Evolutionary conservation across 2,888 invertebrate species (phyloP), one percentile per base, ranked within the genome.

Genomic region (Pocota personata): DNA sequence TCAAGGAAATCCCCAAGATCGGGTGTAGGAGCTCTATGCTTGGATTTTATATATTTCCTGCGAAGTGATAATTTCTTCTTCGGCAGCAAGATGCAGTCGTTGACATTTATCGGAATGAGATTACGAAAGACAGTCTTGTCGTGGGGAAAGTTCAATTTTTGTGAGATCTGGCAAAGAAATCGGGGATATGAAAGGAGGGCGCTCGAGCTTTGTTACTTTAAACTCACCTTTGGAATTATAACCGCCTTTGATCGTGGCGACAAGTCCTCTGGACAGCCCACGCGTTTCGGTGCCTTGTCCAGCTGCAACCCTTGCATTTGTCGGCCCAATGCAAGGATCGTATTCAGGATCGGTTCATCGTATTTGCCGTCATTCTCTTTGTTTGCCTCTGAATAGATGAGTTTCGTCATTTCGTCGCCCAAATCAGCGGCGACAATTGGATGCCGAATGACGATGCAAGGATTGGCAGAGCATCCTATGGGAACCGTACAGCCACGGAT

Each of bases 21-120:
- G 0, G 91, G 91, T 3, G 89, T 88, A 3, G 88, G 87, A 35
- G 71, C 66, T 35, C 79, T 89, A 16, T 75, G 66, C 55, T 57
- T 40, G 8, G 72, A 62, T n/a, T 67, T 83, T 14, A 48, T 71
- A 46, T 82, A 84, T 55, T 88, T 87, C 5, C 80, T 88, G 1
- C 82, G 79, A 16, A 88, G 50, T 6, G 87, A 88, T 24, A 55
- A 48, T 10, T 62, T 19, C 21, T 88, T 89, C 1, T 87, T 78
- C 2, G 88, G 87, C 16, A 87, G 27, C 30, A 90, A 19, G 3
- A 89, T 37, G 0, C 89, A 89, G 52, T 91, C 91, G 50, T 91
- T 91, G 0, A 91, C 91, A 83, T 90, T 90, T 2, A 90, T 87
- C 16, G 91, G 87, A 40, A 90, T 87, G 24, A 92, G 88, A 82